phyloP scores from a whole-genome alignment of 1,140 invertebrate species.

The Ips typographus region DNA sequence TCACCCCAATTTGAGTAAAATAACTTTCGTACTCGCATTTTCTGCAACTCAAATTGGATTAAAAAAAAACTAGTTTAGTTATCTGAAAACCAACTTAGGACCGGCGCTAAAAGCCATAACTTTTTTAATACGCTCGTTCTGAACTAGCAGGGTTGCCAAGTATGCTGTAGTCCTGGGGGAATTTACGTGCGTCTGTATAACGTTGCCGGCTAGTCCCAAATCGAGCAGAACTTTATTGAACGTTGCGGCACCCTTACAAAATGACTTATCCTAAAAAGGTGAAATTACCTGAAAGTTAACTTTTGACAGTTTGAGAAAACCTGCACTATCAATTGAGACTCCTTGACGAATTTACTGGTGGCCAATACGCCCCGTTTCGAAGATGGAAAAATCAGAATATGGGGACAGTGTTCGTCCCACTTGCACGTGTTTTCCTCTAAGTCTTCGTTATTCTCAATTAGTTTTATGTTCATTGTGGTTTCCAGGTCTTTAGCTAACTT shows the following conservation, averaged over 20 bases:
- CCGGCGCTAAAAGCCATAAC: slow-evolving; percentile 64
- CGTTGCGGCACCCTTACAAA: slow-evolving; percentile 72
- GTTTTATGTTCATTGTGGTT: slow-evolving; percentile 35
- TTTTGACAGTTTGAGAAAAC: slow-evolving; percentile 38
- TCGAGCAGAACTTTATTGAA: slow-evolving; percentile 65
- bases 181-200: slow-evolving; percentile 72
- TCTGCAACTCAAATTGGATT: slow-evolving; percentile 36
- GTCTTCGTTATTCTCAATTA: slow-evolving; percentile 40
- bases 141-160: slow-evolving; percentile 65
- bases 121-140: slow-evolving; percentile 61
- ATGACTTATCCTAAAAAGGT: slow-evolving; percentile 65
- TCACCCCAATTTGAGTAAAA: slow-evolving; percentile 57
- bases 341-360: slow-evolving; percentile 60
- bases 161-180: slow-evolving; percentile 75
- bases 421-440: slow-evolving; percentile 59
- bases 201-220: slow-evolving; percentile 66
- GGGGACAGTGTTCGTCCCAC: slow-evolving; percentile 70
- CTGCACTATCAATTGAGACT: slow-evolving; percentile 62
- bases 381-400: slow-evolving; percentile 68
- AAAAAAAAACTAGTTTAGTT: not conserved
- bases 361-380: slow-evolving; percentile 59
- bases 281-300: slow-evolving; percentile 28
- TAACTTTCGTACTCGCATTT: slow-evolving; percentile 59
- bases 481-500: slow-evolving; percentile 41
- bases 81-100: slow-evolving; percentile 51